A percentile compares a stretch with the other conserved stretches of the same genome.
phyloP scores from a whole-genome alignment of 2,797 vertebrate species.

The Tolypeutes matacus region DNA sequence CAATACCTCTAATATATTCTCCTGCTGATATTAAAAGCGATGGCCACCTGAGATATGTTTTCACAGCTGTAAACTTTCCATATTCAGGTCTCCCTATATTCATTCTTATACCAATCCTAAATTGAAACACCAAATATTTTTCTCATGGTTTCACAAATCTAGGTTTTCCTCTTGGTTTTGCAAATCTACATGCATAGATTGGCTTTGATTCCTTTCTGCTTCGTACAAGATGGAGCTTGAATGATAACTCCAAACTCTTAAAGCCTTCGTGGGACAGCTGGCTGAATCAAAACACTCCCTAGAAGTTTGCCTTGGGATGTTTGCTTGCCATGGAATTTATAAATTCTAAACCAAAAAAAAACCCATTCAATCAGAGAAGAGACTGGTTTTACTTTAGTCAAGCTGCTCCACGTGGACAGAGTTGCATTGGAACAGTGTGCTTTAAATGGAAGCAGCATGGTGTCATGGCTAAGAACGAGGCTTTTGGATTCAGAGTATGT shows the following conservation, averaged over 20 bases:
- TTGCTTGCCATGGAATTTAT: background rate
- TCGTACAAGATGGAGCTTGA: background rate
- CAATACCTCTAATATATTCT: background rate
- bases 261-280: background rate
- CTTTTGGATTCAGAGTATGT: background rate
- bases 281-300: background rate
- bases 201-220: background rate
- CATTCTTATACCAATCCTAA: background rate
- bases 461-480: background rate
- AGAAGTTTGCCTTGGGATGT: background rate
- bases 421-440: background rate
- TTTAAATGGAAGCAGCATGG: background rate
- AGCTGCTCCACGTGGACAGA: background rate
- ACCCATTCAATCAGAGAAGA: conserved; percentile 29
- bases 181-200: background rate
- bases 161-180: background rate
- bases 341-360: background rate
- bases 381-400: background rate
- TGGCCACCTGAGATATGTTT: background rate
- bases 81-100: background rate
- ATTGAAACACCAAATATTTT: background rate
- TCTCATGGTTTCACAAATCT: background rate
- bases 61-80: background rate
- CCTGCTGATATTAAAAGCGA: background rate
- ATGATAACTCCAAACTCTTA: conserved; percentile 11